Percentiles rank a stretch among this genome's conserved stretches.
phyloP scores from a whole-genome alignment of 2,888 invertebrate genomes.

The Aleiodes alternator region DNA sequence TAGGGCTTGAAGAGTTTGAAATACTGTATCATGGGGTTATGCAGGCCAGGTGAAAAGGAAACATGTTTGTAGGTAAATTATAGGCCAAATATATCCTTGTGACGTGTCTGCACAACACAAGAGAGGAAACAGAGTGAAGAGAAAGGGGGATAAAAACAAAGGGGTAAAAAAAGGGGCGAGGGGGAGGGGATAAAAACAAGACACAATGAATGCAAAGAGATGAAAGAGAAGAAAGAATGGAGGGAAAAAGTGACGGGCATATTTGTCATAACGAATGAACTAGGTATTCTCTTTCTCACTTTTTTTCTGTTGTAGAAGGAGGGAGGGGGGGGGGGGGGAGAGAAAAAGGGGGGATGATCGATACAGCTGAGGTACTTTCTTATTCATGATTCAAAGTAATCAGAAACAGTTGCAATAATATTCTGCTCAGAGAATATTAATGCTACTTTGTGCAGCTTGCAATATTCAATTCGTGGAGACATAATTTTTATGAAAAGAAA shows the following conservation, averaged over 20 bases:
- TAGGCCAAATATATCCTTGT: slow-evolving; percentile 18
- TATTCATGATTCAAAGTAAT: slow-evolving; percentile 10
- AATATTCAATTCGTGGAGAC: no score
- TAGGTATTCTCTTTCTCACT: slow-evolving; percentile 6
- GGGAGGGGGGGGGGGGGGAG: no score
- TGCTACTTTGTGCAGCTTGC: no score
- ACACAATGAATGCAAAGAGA: slow-evolving; percentile 27
- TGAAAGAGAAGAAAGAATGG: slow-evolving; percentile 23
- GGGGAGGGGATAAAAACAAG: neutral
- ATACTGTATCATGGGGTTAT: slow-evolving; percentile 9
- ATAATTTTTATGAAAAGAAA: no score
- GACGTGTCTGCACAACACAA: slow-evolving; percentile 31
- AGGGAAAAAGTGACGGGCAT: slow-evolving; percentile 20
- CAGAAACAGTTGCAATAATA: neutral
- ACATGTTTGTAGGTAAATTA: slow-evolving; percentile 35
- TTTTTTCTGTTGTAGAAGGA: neutral
- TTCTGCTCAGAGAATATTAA: no score
- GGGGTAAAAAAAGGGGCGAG: neutral
- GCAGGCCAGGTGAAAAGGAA: slow-evolving; percentile 26
- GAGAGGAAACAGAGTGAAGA: neutral
- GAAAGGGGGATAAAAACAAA: slow-evolving; percentile 9
- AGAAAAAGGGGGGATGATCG: neutral
- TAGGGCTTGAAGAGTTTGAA: slow-evolving; percentile 2
- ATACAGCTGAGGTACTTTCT: neutral
- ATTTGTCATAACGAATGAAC: slow-evolving; percentile 29